Evolutionary conservation across 2,797 vertebrate species (phyloP).

Genomic region (Karalla daura): DNA sequence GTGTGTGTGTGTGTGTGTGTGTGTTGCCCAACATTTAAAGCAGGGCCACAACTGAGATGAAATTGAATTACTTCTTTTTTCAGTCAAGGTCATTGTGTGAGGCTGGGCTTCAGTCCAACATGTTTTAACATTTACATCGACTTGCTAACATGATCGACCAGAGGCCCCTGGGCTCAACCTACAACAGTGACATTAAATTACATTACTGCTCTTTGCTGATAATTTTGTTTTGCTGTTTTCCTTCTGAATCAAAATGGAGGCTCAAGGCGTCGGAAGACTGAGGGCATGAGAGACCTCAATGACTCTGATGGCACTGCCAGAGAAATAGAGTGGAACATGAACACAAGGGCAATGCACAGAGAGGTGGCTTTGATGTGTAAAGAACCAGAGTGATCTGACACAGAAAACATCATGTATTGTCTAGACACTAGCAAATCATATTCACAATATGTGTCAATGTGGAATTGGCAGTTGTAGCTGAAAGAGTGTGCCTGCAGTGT

Average conservation of each 20-base stretch:
- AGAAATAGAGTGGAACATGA: no score
- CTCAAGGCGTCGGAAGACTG: conserved; percentile 14
- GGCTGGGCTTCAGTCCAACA: conserved; percentile 31
- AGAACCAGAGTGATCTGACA: conserved; percentile 1
- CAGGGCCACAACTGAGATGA: neutral
- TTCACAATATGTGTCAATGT: conserved; percentile 7
- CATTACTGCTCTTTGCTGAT: conserved; percentile 27
- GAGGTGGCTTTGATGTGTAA: conserved; percentile 17
- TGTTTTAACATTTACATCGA: conserved; percentile 21
- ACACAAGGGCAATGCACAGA: no score
- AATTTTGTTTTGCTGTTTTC: conserved; percentile 22
- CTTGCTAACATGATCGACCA: conserved; percentile 25
- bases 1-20: no score
- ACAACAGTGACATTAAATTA: conserved; percentile 24
- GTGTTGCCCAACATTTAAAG: conserved; percentile 9
- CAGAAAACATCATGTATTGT: conserved; percentile 9
- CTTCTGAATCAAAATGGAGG: conserved; percentile 12
- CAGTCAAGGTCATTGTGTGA: conserved; percentile 35
- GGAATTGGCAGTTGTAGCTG: neutral
- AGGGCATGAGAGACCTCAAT: neutral
- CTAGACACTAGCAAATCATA: neutral
- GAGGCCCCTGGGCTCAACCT: conserved; percentile 16
- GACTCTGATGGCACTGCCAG: neutral
- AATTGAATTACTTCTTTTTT: conserved; percentile 14
- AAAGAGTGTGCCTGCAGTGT: conserved; percentile 11